Evolutionary conservation across 2,888 invertebrate species (phyloP), one percentile per base, ranked within the genome.

Genomic region (Junonia oenone): DNA sequence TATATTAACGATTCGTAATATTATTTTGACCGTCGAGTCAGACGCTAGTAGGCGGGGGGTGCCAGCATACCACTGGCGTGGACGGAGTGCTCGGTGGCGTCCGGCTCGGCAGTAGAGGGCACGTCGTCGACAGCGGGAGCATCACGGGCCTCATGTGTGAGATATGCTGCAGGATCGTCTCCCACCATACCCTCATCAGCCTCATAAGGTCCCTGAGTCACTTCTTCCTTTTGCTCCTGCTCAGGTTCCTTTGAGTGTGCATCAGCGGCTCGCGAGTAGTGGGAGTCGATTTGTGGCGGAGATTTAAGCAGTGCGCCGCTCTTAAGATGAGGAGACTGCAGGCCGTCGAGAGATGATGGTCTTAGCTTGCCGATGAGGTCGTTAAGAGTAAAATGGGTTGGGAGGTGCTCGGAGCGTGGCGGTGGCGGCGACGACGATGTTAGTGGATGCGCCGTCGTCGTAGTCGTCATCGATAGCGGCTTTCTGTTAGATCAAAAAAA

Each of bases 171-270:
- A 43, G 92, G 91, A 72, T 92, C 92, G 67, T 91, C 91, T 53
- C 91, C 92, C 61, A 81, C 85, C 90, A 91, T 90, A 62, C 91
- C 89, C 60, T 86, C 86, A 59, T 87, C 77, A 65, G 86, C 91
- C 69, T 93, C 92, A 71, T 93, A 93, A 1, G 93, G 93, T 11
- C 93, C 93, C 69, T 93, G 91, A 45, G 93, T 93, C 56, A 85
- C 76, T 63, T 83, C 81, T 69, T 90, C 91, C 62, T 84, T 85
- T 58, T 81, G 81, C 58, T 83, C 81, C 59, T 83, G 78, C 62
- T 77, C 76, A 37, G 76, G 73, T 53, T 83, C 86, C 59, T 83
- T 81, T 40, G 83, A 69, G 52, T 90, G 90, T 22, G 89, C 85
- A 61, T 90, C 90, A 2, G 89, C 72, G 38, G 90, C 89, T 13